phyloP scores from a whole-genome alignment of 1,140 invertebrate species.

The Wiebesia pumilae region DNA sequence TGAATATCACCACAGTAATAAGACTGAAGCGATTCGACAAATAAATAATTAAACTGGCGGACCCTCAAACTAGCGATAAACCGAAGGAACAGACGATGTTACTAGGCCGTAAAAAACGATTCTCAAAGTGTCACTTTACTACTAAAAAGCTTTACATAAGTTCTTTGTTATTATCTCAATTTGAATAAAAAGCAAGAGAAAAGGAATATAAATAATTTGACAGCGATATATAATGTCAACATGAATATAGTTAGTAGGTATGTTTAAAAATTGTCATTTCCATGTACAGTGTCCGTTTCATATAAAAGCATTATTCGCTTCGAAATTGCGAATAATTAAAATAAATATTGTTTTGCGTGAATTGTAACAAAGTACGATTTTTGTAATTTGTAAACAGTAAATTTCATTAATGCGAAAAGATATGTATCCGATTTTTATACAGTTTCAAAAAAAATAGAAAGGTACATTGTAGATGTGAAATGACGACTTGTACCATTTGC shows the following conservation, averaged over 20 bases:
- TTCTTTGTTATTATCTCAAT: slow-evolving; percentile 42
- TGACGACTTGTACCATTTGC: slow-evolving; percentile 51
- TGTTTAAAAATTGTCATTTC: slow-evolving; percentile 44
- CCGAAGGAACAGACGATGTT: slow-evolving; percentile 21
- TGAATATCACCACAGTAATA: background rate
- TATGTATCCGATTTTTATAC: slow-evolving; percentile 52
- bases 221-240: slow-evolving; percentile 18
- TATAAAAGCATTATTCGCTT: slow-evolving; percentile 36
- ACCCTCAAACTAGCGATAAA: slow-evolving; percentile 8
- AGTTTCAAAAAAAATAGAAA: slow-evolving; percentile 40
- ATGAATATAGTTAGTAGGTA: slow-evolving; percentile 40
- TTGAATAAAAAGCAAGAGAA: slow-evolving; percentile 22
- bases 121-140: slow-evolving; percentile 39
- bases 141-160: slow-evolving; percentile 46
- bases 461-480: slow-evolving; percentile 49
- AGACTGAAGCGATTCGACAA: slow-evolving; percentile 32
- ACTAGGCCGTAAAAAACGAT: slow-evolving; percentile 23
- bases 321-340: slow-evolving; percentile 30
- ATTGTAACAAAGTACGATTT: slow-evolving; percentile 27
- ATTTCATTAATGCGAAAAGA: slow-evolving; percentile 7
- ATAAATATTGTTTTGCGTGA: slow-evolving; percentile 22
- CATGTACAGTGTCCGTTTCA: slow-evolving; percentile 40
- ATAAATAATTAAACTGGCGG: background rate
- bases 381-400: slow-evolving; percentile 43
- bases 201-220: slow-evolving; percentile 29